Base-by-base conservation (phyloP, 2,113 vertebrate genomes). In the Dendrocopos noguchii region DNA sequence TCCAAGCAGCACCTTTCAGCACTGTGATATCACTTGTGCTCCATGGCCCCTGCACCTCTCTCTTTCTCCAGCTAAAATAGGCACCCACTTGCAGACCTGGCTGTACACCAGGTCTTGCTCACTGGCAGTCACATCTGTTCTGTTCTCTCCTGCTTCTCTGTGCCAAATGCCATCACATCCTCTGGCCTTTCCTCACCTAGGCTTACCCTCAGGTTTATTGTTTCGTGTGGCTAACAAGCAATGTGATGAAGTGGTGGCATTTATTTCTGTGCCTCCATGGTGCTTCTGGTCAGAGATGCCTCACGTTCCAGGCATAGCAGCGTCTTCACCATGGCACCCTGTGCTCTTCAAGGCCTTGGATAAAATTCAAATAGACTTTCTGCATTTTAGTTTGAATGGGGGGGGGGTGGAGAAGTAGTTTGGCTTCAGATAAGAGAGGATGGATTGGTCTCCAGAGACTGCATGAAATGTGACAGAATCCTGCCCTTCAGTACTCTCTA, bases 11-110 rank as follows among this genome's bases (percentile, higher is more conserved):
- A 59, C 68, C 67, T 82, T 72, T 88, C 10, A 6, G 36, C 87
- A 63, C 76, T 0, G 0, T 6, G 55, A 59, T 86, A 4, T 44
- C 25, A 1, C 67, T 80, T 16, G 1, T 6, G 27, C 39, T 53
- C 46, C 8, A 1, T 0, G 9, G 24, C 60, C 52, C 42, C 19
- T 36, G 47, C 29, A 4, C 46, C 77, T 60, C 27, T 4, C 27
- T 66, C 61, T 21, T 18, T 71, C 78, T 66, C 34, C 4, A 8
- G n/a, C 50, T 73, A 29, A 76, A 95, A 84, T 14, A 92, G 80
- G 28, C 24, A 12, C 78, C 29, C 17, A 1, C 72, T 70, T 42
- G 33, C 88, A 78, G 72, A 22, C 25, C 81, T 88, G 88, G 74
- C 87, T 44, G 44, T 8, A 3, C 31, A 42, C 75, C 76, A 94